Percentiles rank a stretch among this genome's conserved stretches.
phyloP scores from a whole-genome alignment of 2,113 vertebrate species.

The Kryptolebias marmoratus region DNA sequence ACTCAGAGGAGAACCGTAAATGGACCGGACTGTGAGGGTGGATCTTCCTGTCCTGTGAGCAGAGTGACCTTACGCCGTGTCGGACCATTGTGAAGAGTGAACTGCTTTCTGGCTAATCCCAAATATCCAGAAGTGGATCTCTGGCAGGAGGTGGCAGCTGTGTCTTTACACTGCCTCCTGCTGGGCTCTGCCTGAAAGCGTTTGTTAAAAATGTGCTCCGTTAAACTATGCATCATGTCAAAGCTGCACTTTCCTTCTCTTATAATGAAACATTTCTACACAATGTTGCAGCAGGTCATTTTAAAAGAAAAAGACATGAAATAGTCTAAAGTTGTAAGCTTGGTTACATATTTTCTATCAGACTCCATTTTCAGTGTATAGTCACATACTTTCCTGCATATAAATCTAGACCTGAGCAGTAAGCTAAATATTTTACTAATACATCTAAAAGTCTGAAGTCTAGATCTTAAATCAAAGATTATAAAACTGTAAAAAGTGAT shows the following conservation, averaged over 20 bases:
- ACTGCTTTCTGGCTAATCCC: conserved; percentile 25
- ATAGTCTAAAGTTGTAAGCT: no score
- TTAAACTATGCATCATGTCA: no score
- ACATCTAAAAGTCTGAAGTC: neutral
- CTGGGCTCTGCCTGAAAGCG: conserved; percentile 28
- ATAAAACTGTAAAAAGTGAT: neutral
- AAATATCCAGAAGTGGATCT: conserved; percentile 12
- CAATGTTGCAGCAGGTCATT: no score
- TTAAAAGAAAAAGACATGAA: no score
- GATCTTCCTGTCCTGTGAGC: conserved; percentile 55
- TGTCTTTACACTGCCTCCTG: conserved; percentile 48
- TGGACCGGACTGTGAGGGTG: conserved; percentile 5
- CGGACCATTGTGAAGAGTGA: conserved; percentile 54
- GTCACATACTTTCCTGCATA: neutral
- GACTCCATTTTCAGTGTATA: neutral
- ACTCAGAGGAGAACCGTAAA: conserved; percentile 29
- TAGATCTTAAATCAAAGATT: neutral
- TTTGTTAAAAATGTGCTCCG: neutral
- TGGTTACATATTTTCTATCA: no score
- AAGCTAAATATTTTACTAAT: neutral
- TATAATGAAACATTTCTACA: neutral
- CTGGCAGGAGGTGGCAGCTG: conserved; percentile 9
- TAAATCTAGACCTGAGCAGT: neutral
- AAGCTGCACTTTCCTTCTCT: neutral
- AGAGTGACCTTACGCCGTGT: conserved; percentile 40